phyloP scores from a whole-genome alignment of 2,797 vertebrate genomes.

The Rhinella marina region DNA sequence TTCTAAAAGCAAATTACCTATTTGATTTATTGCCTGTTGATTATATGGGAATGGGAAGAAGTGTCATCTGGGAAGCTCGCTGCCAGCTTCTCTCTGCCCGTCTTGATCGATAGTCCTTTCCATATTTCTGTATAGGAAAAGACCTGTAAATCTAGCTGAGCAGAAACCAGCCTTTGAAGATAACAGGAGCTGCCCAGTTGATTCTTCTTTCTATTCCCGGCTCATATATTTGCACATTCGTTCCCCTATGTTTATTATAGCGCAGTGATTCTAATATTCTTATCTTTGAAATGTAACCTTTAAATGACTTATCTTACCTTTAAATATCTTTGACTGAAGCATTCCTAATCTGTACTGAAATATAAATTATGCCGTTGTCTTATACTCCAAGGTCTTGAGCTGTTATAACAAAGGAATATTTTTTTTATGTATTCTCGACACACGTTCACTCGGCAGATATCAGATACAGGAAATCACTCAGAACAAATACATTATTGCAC shows the following conservation, averaged over 20 bases:
- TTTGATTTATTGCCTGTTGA: too few relatives aligned
- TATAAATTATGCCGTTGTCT: neutral
- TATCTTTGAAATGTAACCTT: neutral
- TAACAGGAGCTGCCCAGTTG: too few relatives aligned
- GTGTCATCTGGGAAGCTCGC: too few relatives aligned
- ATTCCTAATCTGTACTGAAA: neutral
- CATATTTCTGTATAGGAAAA: too few relatives aligned
- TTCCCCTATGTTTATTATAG: neutral
- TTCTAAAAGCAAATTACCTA: too few relatives aligned
- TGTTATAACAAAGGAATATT: conserved; percentile 6
- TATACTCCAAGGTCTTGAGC: neutral
- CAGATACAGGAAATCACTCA: conserved; percentile 21
- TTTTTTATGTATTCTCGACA: conserved; percentile 10
- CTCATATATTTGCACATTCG: too few relatives aligned
- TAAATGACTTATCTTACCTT: neutral
- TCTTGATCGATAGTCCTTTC: too few relatives aligned
- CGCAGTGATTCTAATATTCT: neutral
- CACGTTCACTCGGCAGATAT: neutral
- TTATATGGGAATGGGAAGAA: too few relatives aligned
- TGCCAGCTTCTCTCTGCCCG: too few relatives aligned
- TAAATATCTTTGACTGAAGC: neutral
- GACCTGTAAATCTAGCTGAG: too few relatives aligned
- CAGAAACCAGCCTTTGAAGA: too few relatives aligned
- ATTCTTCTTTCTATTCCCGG: too few relatives aligned
- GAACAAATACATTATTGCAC: conserved; percentile 28